Conservation (phyloP, 2,113 vertebrate genomes). For the Cinclus cinclus region DNA sequence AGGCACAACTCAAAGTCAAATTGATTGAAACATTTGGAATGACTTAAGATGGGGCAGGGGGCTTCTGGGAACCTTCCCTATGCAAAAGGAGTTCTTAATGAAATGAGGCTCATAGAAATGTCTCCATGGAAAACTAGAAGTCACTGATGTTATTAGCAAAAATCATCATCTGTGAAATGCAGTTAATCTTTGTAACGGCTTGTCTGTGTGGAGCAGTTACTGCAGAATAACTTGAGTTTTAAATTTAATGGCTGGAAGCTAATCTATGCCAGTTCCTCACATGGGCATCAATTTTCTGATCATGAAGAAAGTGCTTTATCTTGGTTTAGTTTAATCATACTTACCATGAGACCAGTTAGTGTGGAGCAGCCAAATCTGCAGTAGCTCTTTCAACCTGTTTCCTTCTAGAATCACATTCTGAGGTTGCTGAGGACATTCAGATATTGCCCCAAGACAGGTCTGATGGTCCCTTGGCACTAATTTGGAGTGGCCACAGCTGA, state of each 20-base stretch:
- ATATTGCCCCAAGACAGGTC: not conserved
- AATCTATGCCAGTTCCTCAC: not conserved
- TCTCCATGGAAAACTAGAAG: conserved; percentile 36
- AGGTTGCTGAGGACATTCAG: not conserved
- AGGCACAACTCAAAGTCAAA: not conserved
- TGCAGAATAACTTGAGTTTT: not conserved
- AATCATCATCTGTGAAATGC: conserved; percentile 28
- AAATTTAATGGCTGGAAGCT: not conserved
- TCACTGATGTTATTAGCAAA: conserved; percentile 28
- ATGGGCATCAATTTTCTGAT: not conserved
- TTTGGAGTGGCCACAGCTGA: not conserved
- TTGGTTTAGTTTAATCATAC: not conserved
- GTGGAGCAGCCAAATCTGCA: not conserved
- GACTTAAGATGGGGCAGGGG: accelerated
- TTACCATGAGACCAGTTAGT: not conserved
- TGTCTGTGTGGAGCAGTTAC: not conserved
- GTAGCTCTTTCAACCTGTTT: not conserved
- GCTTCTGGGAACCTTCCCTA: not conserved
- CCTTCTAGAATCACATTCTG: not conserved
- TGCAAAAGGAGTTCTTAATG: not conserved
- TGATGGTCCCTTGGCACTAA: not conserved
- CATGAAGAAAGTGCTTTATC: not conserved
- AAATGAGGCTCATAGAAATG: conserved; percentile 1
- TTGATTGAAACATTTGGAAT: conserved; percentile 19
- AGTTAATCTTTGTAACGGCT: not conserved